Conservation (phyloP, 2,888 invertebrate genomes). For the Neelides folsomi region DNA sequence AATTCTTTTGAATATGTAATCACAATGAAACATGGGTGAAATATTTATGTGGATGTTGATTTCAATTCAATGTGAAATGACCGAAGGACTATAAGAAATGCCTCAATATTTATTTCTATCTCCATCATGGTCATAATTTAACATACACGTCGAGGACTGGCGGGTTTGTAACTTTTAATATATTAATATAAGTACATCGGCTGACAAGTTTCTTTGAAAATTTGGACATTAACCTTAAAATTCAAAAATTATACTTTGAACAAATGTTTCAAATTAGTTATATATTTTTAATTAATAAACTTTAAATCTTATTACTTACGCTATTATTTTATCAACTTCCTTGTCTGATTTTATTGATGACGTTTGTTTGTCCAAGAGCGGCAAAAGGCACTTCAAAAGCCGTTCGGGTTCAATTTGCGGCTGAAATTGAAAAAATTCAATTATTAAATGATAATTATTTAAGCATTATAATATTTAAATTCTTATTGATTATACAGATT, state of each 20-base stretch:
- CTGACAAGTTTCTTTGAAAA: constrained; percentile 89
- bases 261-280: constrained; percentile 5
- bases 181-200: constrained; percentile 87
- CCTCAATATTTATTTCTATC: too few species aligned
- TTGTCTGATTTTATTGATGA: constrained; percentile 78
- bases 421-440: constrained; percentile 49
- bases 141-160: constrained; percentile 64
- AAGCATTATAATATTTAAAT: too few species aligned
- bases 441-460: neutral
- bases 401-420: constrained; percentile 84
- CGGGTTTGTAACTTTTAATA: constrained; percentile 70
- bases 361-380: constrained; percentile 58
- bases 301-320: constrained; percentile 45
- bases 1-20: too few species aligned
- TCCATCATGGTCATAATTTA: too few species aligned
- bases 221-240: constrained; percentile 81
- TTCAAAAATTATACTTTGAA: constrained; percentile 10
- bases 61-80: neutral
- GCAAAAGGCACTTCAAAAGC: constrained; percentile 73
- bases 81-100: too few species aligned
- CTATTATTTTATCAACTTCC: constrained; percentile 75
- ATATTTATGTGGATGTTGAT: too few species aligned
- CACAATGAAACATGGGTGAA: too few species aligned
- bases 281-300: too few species aligned
- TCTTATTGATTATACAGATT: too few species aligned